Evolutionary conservation across 2,888 invertebrate genomes (phyloP), one percentile per base, ranked within the genome.

Genomic region (Drosophila phalerata): DNA sequence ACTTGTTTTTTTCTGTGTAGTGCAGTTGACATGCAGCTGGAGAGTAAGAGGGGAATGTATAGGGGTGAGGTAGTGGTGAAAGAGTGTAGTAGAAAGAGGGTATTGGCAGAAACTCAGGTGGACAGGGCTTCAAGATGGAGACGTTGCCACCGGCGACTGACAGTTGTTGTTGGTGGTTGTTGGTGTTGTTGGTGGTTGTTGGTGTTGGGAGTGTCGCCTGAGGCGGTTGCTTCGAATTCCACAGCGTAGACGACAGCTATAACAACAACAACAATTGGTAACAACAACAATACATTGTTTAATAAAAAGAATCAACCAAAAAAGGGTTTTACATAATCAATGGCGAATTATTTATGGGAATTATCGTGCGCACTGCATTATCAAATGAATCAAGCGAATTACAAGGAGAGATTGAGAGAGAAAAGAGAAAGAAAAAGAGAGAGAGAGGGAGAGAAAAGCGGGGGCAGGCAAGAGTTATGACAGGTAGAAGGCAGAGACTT

Each of bases 151-250:
- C 43, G 76, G 71, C 66, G 45, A 32, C 13, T 43, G 60, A 69
- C 77, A 63, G 60, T 63, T 67, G 47, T 56, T 43, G 53, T 43
- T 55, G 45, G 5, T 32, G 43, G 17, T 28, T 30, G 48, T 13
- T 70, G 49, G 10, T 56, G 28, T 22, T 56, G 48, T 25, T 9
- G 28, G 8, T 63, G 49, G 49, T 13, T 58, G 62, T 22, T 57
- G 52, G 3, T 62, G 70, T 32, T 66, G 66, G 86, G 87, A 85
- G 83, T 83, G 82, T 83, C 82, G 85, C 82, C 85, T 68, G 60
- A 58, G 80, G 81, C 77, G 63, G 66, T 78, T 67, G 85, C 82
- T 65, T 79, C 61, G 53, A 86, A 84, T 87, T 86, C 83, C 87
- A 64, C 61, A 65, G 72, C 75, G 86, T 84, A 83, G 77, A 62